Evolutionary conservation across 2,888 invertebrate genomes (phyloP).

Genomic region (Melinopterus prodromus): DNA sequence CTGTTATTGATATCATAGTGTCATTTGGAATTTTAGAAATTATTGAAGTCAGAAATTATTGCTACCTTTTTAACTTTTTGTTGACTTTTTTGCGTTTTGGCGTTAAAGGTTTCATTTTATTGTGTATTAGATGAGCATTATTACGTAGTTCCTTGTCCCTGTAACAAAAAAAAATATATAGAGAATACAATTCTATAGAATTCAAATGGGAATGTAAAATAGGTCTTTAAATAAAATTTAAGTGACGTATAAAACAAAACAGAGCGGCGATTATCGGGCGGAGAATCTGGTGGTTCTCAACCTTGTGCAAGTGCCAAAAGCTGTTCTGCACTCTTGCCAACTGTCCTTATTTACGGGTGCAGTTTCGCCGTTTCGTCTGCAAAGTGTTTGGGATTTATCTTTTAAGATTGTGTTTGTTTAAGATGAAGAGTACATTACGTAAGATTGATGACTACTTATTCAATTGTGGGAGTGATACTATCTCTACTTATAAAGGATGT

Average conservation of each 20-base stretch:
- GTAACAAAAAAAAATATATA: not conserved
- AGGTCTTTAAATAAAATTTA: not conserved
- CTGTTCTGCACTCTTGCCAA: not conserved
- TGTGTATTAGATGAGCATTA: not conserved
- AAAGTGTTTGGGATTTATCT: not conserved
- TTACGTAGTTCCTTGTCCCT: not conserved
- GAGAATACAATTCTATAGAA: not conserved
- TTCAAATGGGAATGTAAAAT: not conserved
- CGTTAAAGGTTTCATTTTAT: not conserved
- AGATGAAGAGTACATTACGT: not conserved
- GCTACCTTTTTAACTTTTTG: not conserved
- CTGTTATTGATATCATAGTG: not conserved
- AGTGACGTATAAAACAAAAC: not conserved
- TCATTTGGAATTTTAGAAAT: conserved; percentile 9
- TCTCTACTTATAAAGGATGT: not conserved
- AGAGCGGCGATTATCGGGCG: not conserved
- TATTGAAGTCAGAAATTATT: not conserved
- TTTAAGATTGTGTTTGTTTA: not conserved
- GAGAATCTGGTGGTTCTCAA: not conserved
- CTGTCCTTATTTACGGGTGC: not conserved
- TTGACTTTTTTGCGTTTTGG: not conserved
- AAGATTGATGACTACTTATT: not conserved
- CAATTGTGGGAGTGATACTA: not conserved
- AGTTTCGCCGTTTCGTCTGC: not conserved
- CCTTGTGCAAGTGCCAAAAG: not conserved